Conservation (phyloP, 2,888 invertebrate genomes). For the Rhagonycha fulva region DNA sequence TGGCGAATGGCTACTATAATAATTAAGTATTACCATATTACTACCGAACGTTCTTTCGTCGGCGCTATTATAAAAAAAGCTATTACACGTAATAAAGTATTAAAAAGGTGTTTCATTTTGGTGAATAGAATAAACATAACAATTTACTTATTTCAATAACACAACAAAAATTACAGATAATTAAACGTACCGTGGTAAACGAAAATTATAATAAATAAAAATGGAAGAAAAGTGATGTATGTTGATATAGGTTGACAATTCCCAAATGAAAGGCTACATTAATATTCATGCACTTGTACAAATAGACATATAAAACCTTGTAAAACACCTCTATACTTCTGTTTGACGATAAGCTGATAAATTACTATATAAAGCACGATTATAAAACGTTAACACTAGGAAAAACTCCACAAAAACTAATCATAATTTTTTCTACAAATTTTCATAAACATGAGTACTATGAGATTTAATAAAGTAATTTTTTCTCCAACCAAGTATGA, state of each 20-base stretch:
- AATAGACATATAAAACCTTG: conserved; percentile 43
- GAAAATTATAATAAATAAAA: conserved; percentile 14
- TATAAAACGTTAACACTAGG: neutral
- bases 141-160: conserved; percentile 2
- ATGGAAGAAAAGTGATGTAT: conserved; percentile 23
- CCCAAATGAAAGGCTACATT: conserved; percentile 41
- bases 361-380: neutral
- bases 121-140: neutral
- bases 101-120: neutral
- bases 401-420: neutral
- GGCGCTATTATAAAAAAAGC: neutral
- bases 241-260: conserved; percentile 39
- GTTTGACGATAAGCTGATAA: conserved; percentile 21
- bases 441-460: neutral
- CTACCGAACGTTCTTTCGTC: neutral
- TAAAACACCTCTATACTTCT: conserved; percentile 41
- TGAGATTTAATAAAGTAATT: neutral
- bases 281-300: conserved; percentile 44
- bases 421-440: neutral
- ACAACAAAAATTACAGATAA: conserved; percentile 11
- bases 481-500: neutral
- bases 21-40: neutral
- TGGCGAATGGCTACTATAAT: neutral
- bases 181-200: conserved; percentile 14
- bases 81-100: neutral